These are phyloP conservation scores for Rhagoletis pomonella DNA, from an alignment of 1,140 invertebrate species.

Conservation along the genomic window DNA sequence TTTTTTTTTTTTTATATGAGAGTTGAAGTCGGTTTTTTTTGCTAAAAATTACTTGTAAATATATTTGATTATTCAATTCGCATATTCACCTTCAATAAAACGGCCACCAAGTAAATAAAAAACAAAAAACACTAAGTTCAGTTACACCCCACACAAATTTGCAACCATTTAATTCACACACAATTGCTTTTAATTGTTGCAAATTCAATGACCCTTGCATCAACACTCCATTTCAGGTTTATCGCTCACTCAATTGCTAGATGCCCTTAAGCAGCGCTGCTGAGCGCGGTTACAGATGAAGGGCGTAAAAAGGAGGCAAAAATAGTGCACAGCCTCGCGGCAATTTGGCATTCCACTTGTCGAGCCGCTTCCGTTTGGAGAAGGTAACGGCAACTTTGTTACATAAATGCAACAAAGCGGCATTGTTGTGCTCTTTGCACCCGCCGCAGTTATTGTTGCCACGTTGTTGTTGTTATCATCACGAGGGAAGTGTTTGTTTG, in stretches of 20 bases:
- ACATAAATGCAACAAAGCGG: slow-evolving; percentile 20
- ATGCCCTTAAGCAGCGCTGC: not conserved
- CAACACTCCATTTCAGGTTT: slow-evolving; percentile 33
- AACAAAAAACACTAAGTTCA: no score
- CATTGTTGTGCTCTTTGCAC: not conserved
- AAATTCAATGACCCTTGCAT: slow-evolving; percentile 13
- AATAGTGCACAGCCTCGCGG: not conserved
- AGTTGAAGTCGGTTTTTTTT: no score
- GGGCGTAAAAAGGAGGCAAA: not conserved
- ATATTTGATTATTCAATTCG: no score
- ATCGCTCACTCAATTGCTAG: slow-evolving; percentile 16
- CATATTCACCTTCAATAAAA: no score
- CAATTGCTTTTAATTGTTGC: slow-evolving; percentile 31
- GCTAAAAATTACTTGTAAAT: no score
- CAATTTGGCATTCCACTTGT: slow-evolving; percentile 29
- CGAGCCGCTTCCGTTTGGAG: slow-evolving; percentile 10
- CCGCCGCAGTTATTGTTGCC: not conserved
- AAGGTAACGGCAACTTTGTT: not conserved
- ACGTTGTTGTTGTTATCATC: slow-evolving; percentile 1
- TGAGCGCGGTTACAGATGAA: not conserved
- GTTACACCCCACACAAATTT: not conserved
- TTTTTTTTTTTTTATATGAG: no score
- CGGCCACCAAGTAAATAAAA: no score
- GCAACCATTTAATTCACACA: not conserved
- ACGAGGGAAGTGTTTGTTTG: slow-evolving; percentile 6